phyloP scores from a whole-genome alignment of 2,888 invertebrate genomes.

The Callinectes sapidus region DNA sequence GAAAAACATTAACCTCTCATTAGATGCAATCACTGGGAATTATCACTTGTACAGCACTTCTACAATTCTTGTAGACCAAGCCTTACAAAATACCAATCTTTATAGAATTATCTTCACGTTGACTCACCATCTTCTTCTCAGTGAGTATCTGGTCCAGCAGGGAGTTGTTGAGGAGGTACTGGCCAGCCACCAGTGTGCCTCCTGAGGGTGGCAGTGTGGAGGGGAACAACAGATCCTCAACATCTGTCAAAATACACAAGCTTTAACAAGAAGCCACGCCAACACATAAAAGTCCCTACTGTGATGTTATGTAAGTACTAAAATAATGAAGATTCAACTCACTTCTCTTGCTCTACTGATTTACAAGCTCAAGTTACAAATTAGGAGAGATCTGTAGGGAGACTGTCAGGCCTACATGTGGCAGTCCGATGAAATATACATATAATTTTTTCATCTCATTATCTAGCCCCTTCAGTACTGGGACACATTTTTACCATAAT shows the following conservation, averaged over 20 bases:
- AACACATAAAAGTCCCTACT: background rate
- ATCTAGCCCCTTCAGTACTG: no score
- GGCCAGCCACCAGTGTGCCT: conserved; percentile 57
- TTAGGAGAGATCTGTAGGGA: no score
- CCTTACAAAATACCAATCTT: background rate
- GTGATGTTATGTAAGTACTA: background rate
- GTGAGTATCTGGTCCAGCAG: conserved; percentile 63
- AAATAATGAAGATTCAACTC: background rate
- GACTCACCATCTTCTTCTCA: conserved; percentile 62
- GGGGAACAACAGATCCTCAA: conserved; percentile 52
- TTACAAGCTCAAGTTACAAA: background rate
- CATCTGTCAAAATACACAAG: conserved; percentile 43
- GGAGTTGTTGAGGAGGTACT: conserved; percentile 63
- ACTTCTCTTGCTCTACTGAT: background rate
- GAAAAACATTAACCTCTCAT: background rate
- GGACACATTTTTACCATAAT: no score
- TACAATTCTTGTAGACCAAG: background rate
- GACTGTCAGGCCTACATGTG: background rate
- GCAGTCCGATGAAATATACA: background rate
- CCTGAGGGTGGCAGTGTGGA: conserved; percentile 47
- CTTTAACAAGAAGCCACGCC: background rate
- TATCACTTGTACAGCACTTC: background rate
- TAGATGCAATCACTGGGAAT: background rate
- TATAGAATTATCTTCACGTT: background rate
- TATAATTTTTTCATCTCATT: background rate